Base-by-base conservation (phyloP, 2,888 invertebrate species). In the Netelia virgata region DNA sequence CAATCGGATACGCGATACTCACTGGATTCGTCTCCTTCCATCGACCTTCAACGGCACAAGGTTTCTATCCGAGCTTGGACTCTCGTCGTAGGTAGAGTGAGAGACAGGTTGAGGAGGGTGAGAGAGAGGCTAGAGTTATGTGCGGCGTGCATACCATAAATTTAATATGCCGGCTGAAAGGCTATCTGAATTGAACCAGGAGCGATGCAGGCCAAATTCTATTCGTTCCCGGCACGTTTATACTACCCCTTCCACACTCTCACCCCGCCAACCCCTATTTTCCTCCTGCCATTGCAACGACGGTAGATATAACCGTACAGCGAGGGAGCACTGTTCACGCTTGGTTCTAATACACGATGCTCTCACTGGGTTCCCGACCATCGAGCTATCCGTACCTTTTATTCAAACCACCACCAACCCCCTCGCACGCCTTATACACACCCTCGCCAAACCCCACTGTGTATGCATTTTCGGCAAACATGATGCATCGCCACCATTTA, bases 101-200 rank as follows among this genome's bases (percentile, higher is more conserved):
- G 6, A 36, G 36, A 8, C 6, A 36, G 18, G 69, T 50, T 9
- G 47, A 14, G 23, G 72, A 53, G 72, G 72, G 11, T 50, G 59
- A 20, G 41, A 59, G 73, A 73, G 23, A 82, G 69, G 61, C 86
- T 81, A 88, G 90, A 91, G 91, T 91, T 91, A 91, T 91, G 90
- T 88, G 89, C 88, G 89, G 89, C 86, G 87, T 88, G 90, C 91
- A 91, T 91, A 90, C 91, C 91, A 91, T 92, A 92, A 92, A 92
- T 92, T 92, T 92, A 92, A 92, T 92, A 92, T 91, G 91, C 91
- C 90, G 90, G 88, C 89, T 90, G 90, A 91, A 91, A 91, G 91
- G 91, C 90, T 91, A 90, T 90, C 91, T 90, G 91, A 92, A 91
- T 91, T 89, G 91, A 91, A 90, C 91, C 88, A 83, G 87, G 83